Conservation (phyloP, 2,797 vertebrate genomes). For the Oreonectes daqikongensis region DNA sequence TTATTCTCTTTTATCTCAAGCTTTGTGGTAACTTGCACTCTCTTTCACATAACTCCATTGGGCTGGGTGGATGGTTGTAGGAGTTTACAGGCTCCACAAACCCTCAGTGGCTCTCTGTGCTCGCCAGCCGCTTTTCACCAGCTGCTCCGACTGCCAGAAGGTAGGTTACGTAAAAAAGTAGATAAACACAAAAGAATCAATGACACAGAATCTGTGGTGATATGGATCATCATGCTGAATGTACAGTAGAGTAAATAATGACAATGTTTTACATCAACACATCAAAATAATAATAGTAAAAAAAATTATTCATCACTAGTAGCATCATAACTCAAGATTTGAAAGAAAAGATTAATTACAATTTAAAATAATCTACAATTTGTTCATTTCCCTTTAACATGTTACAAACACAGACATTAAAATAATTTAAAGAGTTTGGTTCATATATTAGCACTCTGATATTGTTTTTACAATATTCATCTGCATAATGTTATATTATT, state of each 20-base stretch:
- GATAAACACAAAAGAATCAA: slow-evolving; percentile 31
- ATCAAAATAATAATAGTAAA: too few species aligned
- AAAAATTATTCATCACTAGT: neutral
- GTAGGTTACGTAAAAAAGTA: slow-evolving; percentile 48
- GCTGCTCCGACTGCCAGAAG: slow-evolving; percentile 30
- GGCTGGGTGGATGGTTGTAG: neutral
- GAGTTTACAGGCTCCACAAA: neutral
- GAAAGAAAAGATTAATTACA: neutral
- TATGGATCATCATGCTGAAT: slow-evolving; percentile 22
- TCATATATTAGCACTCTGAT: too few species aligned
- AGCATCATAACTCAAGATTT: neutral
- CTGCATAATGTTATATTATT: too few species aligned
- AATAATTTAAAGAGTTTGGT: too few species aligned
- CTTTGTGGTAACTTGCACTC: neutral
- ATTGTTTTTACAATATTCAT: too few species aligned
- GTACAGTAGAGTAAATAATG: too few species aligned
- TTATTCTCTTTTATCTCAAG: slow-evolving; percentile 56
- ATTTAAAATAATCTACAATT: neutral
- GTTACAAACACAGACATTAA: too few species aligned
- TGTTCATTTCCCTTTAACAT: too few species aligned
- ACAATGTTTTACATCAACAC: too few species aligned
- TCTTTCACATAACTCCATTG: neutral
- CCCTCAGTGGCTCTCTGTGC: neutral
- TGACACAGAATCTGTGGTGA: slow-evolving; percentile 30
- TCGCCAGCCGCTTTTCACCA: slow-evolving; percentile 41